Evolutionary conservation across 2,113 vertebrate genomes (phyloP).

Genomic region (Cercopithecus mona): DNA sequence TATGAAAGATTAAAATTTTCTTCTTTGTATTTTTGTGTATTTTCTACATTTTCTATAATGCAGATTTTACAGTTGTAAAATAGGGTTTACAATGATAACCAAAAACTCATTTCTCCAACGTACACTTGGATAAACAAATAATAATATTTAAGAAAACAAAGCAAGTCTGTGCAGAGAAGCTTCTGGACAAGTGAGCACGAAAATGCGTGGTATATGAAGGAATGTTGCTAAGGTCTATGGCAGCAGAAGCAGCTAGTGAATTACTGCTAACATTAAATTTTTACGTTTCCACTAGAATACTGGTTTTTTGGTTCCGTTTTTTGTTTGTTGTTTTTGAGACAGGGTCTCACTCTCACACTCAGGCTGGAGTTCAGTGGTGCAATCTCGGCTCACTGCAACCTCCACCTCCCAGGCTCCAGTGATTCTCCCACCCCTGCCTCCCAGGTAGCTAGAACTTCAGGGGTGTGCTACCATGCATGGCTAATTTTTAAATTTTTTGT

Average conservation of each 20-base stretch:
- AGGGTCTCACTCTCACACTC: background rate
- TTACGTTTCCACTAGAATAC: background rate
- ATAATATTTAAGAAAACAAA: background rate
- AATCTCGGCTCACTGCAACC: background rate
- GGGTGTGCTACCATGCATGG: background rate
- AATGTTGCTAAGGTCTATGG: fast-evolving
- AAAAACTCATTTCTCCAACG: background rate
- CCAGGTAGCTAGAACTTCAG: background rate
- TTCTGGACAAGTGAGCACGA: background rate
- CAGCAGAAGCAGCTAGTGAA: background rate
- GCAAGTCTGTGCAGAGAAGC: background rate
- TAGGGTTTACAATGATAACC: background rate
- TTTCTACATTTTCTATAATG: slow-evolving; percentile 13
- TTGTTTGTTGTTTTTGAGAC: background rate
- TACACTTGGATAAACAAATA: background rate
- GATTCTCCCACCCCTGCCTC: background rate
- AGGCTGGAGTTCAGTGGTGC: background rate
- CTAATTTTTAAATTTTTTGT: background rate
- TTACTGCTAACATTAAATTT: too few species aligned
- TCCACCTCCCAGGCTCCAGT: background rate
- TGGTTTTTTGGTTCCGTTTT: too few species aligned
- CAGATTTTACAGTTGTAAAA: background rate
- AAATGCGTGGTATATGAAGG: fast-evolving
- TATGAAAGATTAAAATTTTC: background rate
- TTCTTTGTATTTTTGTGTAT: background rate